Evolutionary conservation across 2,113 vertebrate species (phyloP).

Genomic region (Phyllostomus hastatus): DNA sequence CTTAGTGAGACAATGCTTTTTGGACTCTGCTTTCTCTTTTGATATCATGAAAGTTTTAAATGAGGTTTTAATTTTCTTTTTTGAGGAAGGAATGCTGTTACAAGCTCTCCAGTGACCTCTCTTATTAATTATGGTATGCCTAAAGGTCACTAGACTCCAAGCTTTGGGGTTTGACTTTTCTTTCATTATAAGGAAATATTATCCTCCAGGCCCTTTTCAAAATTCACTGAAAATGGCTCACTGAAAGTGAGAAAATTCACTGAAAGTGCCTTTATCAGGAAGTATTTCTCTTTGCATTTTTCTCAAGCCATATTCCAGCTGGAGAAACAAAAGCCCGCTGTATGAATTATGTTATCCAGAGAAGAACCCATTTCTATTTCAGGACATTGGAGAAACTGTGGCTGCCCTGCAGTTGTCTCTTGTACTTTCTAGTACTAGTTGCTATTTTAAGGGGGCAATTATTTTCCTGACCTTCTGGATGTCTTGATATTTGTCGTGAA

Average conservation of each 20-base stretch:
- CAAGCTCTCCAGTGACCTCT: not conserved
- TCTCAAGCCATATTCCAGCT: not conserved
- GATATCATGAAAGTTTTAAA: not conserved
- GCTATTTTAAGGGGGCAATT: not conserved
- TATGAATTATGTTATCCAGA: not conserved
- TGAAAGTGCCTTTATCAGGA: conserved; percentile 8
- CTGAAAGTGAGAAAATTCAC: not conserved
- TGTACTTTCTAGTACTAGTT: not conserved
- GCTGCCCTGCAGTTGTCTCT: not conserved
- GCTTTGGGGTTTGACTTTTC: not conserved
- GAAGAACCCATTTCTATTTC: not conserved
- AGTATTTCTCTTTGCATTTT: not conserved
- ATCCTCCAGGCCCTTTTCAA: not conserved
- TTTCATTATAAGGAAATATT: not conserved
- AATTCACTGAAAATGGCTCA: not conserved
- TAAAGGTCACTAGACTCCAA: not conserved
- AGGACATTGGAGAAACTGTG: not conserved
- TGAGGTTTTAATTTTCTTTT: not conserved
- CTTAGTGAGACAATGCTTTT: not conserved
- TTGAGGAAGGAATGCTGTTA: not conserved
- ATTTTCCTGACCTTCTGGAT: not conserved
- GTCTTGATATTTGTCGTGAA: not conserved
- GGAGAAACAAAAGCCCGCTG: not conserved
- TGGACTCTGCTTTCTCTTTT: not conserved
- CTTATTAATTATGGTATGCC: not conserved